These are phyloP conservation scores for Phragmatobia fuliginosa DNA, from an alignment of 2,888 invertebrate species.

Conservation along the genomic window DNA sequence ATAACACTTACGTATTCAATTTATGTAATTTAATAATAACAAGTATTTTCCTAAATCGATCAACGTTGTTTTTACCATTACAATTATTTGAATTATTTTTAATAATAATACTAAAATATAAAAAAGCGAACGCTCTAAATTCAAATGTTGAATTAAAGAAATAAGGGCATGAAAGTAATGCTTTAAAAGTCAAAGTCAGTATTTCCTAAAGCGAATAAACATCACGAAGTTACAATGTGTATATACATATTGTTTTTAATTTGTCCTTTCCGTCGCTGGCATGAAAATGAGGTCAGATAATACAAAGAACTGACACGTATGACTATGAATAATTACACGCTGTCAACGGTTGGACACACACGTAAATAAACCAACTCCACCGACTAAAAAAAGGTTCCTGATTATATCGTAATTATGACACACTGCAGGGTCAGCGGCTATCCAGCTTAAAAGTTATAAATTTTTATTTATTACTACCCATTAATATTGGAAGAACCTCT, in stretches of 20 bases:
- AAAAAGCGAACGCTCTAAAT: neutral
- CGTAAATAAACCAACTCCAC: constrained; percentile 3
- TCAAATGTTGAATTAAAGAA: neutral
- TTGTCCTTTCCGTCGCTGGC: neutral
- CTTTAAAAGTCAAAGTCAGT: neutral
- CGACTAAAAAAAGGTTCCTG: neutral
- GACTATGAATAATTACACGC: constrained; percentile 45
- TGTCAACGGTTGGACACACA: constrained; percentile 20
- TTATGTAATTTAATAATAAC: too few relatives aligned
- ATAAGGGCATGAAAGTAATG: neutral
- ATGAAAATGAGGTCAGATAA: constrained; percentile 32
- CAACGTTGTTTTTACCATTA: too few relatives aligned
- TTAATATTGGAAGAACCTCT: neutral
- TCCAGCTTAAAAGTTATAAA: neutral
- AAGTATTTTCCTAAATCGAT: too few relatives aligned
- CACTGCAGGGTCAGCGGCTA: neutral
- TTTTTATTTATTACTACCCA: neutral
- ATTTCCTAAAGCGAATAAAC: neutral
- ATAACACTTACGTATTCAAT: too few relatives aligned
- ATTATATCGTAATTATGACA: neutral
- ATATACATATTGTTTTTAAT: neutral
- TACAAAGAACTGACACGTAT: constrained; percentile 20
- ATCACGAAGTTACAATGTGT: neutral
- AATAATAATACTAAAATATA: too few relatives aligned
- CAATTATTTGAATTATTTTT: too few relatives aligned